Percentiles rank a stretch among this genome's conserved stretches.
These are phyloP conservation scores for Cremastinae sp. DNA, from an alignment of 2,888 invertebrate species.

Conservation along the genomic window DNA sequence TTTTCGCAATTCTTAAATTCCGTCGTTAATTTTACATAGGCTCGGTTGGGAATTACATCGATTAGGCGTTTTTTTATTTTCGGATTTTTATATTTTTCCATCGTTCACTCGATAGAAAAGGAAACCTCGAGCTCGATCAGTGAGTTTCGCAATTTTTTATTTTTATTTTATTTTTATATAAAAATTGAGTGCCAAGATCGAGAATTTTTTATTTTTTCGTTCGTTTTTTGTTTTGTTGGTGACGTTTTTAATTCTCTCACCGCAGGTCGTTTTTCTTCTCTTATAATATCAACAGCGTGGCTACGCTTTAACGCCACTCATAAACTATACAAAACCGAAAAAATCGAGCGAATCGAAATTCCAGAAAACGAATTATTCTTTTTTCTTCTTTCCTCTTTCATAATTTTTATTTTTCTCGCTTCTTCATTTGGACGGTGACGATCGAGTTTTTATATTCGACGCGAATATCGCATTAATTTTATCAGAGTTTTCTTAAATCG, in stretches of 20 bases:
- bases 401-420: no score
- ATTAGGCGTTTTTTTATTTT: constrained; percentile 48
- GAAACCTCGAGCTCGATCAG: constrained; percentile 44
- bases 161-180: constrained; percentile 60
- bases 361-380: constrained; percentile 68
- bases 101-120: constrained; percentile 12
- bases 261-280: constrained; percentile 11
- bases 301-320: constrained; percentile 69
- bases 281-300: constrained; percentile 66
- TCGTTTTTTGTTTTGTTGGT: no score
- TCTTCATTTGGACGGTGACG: constrained; percentile 58
- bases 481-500: constrained; percentile 28
- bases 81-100: constrained; percentile 34
- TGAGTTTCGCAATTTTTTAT: constrained; percentile 36
- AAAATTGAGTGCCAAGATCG: constrained; percentile 69
- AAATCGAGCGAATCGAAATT: constrained; percentile 68
- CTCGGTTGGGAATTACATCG: constrained; percentile 50
- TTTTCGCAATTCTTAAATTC: constrained; percentile 33
- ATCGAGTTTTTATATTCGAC: constrained; percentile 47
- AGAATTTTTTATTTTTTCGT: constrained; percentile 51
- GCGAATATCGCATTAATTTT: constrained; percentile 35
- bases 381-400: constrained; percentile 29
- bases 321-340: constrained; percentile 73
- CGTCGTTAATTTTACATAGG: constrained; percentile 35
- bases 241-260: neutral